A percentile compares a stretch with the other conserved stretches of the same genome.
These are phyloP conservation scores for Hippocampus kuda DNA, from an alignment of 2,797 vertebrate species.

Conservation along the genomic window DNA sequence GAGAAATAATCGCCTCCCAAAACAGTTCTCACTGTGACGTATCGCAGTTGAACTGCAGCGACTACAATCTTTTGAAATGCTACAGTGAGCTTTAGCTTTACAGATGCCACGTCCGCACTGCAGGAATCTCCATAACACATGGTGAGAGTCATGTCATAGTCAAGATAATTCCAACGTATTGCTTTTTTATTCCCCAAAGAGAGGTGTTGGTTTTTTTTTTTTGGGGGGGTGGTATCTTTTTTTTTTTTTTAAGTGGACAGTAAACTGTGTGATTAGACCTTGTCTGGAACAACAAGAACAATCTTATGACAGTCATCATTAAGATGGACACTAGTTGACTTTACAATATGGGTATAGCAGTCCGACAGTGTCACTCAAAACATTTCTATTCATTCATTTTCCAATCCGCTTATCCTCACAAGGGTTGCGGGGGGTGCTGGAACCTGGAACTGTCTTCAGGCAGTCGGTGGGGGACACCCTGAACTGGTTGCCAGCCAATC, in stretches of 20 bases:
- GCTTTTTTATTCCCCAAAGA: background rate
- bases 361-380: background rate
- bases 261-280: background rate
- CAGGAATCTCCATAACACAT: background rate
- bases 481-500: too few species aligned
- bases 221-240: background rate
- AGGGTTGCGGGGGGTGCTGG: too few species aligned
- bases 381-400: too few species aligned
- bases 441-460: too few species aligned
- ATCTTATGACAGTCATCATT: too few species aligned
- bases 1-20: background rate
- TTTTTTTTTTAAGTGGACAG: background rate
- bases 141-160: background rate
- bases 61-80: background rate
- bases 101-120: background rate
- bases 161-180: background rate
- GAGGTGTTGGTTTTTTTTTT: background rate
- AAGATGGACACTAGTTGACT: background rate
- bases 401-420: too few species aligned
- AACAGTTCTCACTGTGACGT: background rate
- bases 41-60: background rate
- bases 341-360: too few species aligned
- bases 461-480: too few species aligned
- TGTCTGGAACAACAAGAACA: too few species aligned
- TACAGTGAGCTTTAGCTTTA: background rate